These are phyloP conservation scores for Zapornia atra DNA, from an alignment of 2,113 vertebrate species.

Conservation along the genomic window DNA sequence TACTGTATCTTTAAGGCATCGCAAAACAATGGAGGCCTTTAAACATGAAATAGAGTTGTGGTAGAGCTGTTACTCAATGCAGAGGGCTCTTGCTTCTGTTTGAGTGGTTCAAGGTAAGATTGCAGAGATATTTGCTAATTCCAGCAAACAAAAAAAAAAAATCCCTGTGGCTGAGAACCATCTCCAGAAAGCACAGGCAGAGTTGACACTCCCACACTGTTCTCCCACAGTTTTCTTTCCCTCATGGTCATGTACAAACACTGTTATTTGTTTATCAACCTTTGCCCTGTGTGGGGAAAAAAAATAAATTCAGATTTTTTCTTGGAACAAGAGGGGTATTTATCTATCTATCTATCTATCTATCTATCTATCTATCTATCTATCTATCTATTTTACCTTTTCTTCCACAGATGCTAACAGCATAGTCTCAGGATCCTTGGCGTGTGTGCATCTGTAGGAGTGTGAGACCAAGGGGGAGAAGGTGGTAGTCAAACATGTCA, in stretches of 20 bases:
- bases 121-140: background rate
- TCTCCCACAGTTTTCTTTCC: background rate
- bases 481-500: background rate
- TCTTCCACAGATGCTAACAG: background rate
- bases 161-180: background rate
- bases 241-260: background rate
- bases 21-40: background rate
- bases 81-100: background rate
- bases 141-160: background rate
- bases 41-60: background rate
- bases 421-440: background rate
- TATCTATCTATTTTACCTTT: background rate
- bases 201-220: fast-evolving
- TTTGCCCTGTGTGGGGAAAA: background rate
- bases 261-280: background rate
- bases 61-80: background rate
- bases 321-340: background rate
- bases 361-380: no score
- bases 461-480: background rate
- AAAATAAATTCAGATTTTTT: background rate
- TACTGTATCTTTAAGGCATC: background rate
- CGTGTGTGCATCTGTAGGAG: fast-evolving
- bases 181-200: background rate
- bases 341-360: no score
- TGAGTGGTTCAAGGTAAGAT: background rate